These are phyloP conservation scores for Rhinogobio ventralis DNA, from an alignment of 2,797 vertebrate genomes.

Conservation along the genomic window DNA sequence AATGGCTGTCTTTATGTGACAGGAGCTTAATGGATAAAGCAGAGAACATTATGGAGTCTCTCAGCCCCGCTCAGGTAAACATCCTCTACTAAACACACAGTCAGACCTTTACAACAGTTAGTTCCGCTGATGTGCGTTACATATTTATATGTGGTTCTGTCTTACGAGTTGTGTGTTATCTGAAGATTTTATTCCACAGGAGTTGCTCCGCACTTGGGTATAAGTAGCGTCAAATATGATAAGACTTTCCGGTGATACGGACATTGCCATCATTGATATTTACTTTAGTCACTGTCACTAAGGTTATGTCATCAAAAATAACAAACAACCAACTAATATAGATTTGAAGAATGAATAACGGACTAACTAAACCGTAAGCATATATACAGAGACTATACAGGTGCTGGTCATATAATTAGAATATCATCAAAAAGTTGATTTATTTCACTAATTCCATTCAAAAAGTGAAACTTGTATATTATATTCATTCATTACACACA, in stretches of 20 bases:
- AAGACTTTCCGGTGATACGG: background rate
- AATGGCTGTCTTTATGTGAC: slow-evolving; percentile 21
- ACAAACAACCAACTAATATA: background rate
- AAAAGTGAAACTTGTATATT: no score
- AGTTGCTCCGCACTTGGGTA: background rate
- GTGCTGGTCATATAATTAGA: no score
- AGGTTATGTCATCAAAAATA: background rate
- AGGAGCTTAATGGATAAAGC: slow-evolving; percentile 72
- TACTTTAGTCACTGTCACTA: background rate
- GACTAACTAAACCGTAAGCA: background rate
- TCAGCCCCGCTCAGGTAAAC: slow-evolving; percentile 70
- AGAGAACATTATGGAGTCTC: slow-evolving; percentile 60
- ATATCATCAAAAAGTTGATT: no score
- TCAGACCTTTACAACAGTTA: background rate
- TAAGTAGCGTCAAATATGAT: background rate
- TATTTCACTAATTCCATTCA: no score
- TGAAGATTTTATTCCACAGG: background rate
- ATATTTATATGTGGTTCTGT: background rate
- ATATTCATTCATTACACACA: no score
- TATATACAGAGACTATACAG: background rate
- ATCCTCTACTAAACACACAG: background rate
- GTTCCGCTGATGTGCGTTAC: background rate
- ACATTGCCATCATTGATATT: background rate
- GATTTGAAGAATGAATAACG: background rate
- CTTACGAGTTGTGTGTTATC: background rate